Evolutionary conservation across 2,113 vertebrate species (phyloP).

Genomic region (Paratilapia polleni): DNA sequence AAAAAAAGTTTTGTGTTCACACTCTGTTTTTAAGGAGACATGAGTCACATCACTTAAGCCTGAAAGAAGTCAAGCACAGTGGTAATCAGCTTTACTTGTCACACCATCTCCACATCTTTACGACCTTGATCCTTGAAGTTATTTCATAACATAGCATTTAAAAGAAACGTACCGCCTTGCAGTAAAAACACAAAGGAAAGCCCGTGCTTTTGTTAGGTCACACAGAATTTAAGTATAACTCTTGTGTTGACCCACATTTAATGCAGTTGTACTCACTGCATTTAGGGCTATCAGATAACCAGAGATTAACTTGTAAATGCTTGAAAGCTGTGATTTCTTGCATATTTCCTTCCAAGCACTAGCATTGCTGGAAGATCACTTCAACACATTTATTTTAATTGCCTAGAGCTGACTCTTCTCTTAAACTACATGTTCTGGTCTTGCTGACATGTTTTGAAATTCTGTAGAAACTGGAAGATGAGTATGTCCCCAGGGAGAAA

Average conservation of each 20-base stretch:
- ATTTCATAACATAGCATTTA: slow-evolving; percentile 20
- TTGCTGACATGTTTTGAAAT: not conserved
- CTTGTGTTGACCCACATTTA: not conserved
- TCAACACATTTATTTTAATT: not conserved
- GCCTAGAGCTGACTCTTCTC: not conserved
- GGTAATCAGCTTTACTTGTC: not conserved
- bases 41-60: not conserved
- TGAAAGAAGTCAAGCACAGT: not conserved
- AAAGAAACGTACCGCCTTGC: not conserved
- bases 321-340: not conserved
- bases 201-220: not conserved
- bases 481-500: not conserved
- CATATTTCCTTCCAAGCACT: not conserved
- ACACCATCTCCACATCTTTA: not conserved
- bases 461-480: not conserved
- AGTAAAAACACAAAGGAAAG: not conserved
- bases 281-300: not conserved
- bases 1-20: accelerated
- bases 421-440: not conserved
- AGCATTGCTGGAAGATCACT: not conserved
- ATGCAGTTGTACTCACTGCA: not conserved
- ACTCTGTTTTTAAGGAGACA: not conserved
- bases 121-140: not conserved
- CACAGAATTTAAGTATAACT: not conserved
- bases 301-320: not conserved